Evolutionary conservation across 2,888 invertebrate genomes (phyloP), one percentile per base, ranked within the genome.

Genomic region (Diloba caeruleocephala): DNA sequence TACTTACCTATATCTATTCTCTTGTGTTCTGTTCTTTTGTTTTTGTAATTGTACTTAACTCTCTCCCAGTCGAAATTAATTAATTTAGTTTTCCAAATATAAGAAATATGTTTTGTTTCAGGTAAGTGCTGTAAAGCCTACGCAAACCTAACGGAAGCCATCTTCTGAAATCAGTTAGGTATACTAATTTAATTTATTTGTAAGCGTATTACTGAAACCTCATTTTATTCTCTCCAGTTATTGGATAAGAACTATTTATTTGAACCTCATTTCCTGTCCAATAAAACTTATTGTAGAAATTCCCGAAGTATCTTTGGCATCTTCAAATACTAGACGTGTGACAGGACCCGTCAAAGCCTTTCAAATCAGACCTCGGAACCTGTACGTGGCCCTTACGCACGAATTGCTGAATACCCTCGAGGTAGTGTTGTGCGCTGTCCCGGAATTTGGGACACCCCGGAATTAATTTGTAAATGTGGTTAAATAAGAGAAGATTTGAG

Each of bases 331-430:
- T 43, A 57, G 50, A 57, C 37, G 34, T 31, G 23, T 17, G 46
- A 57, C 48, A 55, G 26, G 36, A 12, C 36, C 54, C 52, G 67
- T 74, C 71, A 73, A 67, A 72, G 67, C 74, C 67, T 71, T 74
- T 74, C 64, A 67, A 72, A 71, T 72, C 74, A 59, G 61, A 53
- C 61, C 46, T 49, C 48, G 34, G 39, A 41, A 1, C 45, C 54
- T 54, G 39, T 52, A 56, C 63, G 51, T 55, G 74, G 61, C 63
- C 71, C 67, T 72, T 71, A 74, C 72, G 72, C 72, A 74, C 68
- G 72, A 67, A 71, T 70, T 55, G 71, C 26, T 61, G 63, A 56
- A 62, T 56, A 58, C 68, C 64, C 74, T 70, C 45, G 37, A 56
- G 36, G 25, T 62, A 74, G 71, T 48, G 71, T 33, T 67, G 72